These are phyloP conservation scores for Monochamus alternatus DNA, from an alignment of 2,888 invertebrate genomes.

Conservation along the genomic window DNA sequence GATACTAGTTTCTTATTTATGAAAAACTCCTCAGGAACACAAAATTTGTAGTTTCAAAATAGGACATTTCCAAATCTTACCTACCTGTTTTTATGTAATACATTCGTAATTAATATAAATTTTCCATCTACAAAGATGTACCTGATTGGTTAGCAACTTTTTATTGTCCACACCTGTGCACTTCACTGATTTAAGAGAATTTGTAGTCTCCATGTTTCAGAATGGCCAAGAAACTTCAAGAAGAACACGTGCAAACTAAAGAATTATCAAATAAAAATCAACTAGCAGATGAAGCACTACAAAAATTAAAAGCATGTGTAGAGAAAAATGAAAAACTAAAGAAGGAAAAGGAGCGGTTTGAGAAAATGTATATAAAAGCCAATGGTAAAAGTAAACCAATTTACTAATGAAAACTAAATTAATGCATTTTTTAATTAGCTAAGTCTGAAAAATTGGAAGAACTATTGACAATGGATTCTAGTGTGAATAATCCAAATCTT, in stretches of 20 bases:
- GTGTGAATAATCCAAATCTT: slow-evolving; percentile 44
- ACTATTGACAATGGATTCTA: slow-evolving; percentile 37
- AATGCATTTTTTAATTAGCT: slow-evolving; percentile 43
- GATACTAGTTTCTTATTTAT: not conserved
- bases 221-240: slow-evolving; percentile 49
- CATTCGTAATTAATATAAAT: no score
- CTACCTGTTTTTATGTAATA: no score
- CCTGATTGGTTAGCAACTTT: no score
- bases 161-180: no score
- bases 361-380: slow-evolving; percentile 53
- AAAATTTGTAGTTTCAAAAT: not conserved
- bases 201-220: slow-evolving; percentile 43
- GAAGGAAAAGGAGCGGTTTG: slow-evolving; percentile 51
- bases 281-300: slow-evolving; percentile 46
- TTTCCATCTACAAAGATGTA: no score
- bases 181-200: no score
- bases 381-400: slow-evolving; percentile 46
- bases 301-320: slow-evolving; percentile 48
- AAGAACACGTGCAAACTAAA: slow-evolving; percentile 41
- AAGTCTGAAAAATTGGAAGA: slow-evolving; percentile 51
- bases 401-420: not conserved
- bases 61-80: no score
- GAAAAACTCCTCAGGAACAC: not conserved
- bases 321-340: slow-evolving; percentile 49
- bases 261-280: slow-evolving; percentile 49